These are phyloP conservation scores for Asarcornis scutulata DNA, from an alignment of 2,113 vertebrate species.

Conservation along the genomic window DNA sequence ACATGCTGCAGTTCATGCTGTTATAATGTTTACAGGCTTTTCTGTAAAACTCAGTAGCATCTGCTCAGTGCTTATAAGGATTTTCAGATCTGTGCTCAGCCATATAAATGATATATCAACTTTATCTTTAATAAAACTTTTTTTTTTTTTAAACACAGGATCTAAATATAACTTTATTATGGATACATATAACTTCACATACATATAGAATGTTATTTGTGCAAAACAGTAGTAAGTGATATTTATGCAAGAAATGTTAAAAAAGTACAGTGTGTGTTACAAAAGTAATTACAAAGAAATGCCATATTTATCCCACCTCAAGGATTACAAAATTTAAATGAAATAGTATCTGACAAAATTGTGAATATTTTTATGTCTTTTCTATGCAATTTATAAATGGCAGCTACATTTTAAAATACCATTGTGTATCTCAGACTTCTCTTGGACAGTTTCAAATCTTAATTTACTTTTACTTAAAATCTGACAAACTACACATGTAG, in stretches of 20 bases:
- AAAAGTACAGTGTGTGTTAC: neutral
- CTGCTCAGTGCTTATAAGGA: slow-evolving; percentile 49
- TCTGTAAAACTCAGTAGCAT: slow-evolving; percentile 57
- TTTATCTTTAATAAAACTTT: slow-evolving; percentile 15
- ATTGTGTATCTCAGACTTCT: neutral
- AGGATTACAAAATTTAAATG: neutral
- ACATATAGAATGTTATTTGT: neutral
- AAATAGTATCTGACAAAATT: neutral
- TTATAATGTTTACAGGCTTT: slow-evolving; percentile 54
- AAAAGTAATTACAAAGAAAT: neutral
- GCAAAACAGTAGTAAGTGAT: neutral
- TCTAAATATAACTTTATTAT: neutral
- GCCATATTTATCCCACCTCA: neutral
- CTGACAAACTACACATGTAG: neutral
- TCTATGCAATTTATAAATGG: neutral
- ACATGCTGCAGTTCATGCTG: slow-evolving; percentile 47
- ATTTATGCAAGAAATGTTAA: neutral
- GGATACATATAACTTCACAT: neutral
- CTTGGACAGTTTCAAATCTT: neutral
- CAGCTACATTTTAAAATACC: neutral
- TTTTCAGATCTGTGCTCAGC: slow-evolving; percentile 35
- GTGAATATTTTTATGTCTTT: neutral
- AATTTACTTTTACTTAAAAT: neutral
- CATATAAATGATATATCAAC: neutral
- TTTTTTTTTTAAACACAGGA: neutral